Conservation (phyloP, 2,888 invertebrate genomes). For the Lasiommata megera region DNA sequence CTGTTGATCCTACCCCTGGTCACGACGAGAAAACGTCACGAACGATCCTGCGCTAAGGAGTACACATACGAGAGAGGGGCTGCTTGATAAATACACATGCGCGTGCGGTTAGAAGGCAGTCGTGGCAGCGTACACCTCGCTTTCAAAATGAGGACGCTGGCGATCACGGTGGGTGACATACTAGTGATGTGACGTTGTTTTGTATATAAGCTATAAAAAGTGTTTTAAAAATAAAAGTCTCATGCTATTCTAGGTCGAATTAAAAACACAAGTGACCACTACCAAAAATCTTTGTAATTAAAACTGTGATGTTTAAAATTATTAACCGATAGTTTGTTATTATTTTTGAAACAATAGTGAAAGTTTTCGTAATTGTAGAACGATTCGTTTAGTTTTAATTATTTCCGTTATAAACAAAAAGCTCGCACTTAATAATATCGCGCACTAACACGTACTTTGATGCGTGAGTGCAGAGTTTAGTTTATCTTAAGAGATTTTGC, state of each 20-base stretch:
- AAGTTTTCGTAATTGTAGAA: neutral
- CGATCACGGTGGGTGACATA: conserved; percentile 62
- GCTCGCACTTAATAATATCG: too few species aligned
- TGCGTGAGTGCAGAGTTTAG: too few species aligned
- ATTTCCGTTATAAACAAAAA: too few species aligned
- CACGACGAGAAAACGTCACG: conserved; percentile 37
- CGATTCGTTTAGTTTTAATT: too few species aligned
- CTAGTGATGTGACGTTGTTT: conserved; percentile 40
- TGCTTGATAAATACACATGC: conserved; percentile 56
- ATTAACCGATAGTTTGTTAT: neutral
- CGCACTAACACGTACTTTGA: neutral
- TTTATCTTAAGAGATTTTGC: too few species aligned
- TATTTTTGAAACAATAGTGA: neutral
- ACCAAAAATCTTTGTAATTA: neutral
- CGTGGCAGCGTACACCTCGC: conserved; percentile 56
- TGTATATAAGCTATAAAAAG: conserved; percentile 12
- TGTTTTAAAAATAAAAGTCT: neutral
- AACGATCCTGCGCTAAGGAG: conserved; percentile 37
- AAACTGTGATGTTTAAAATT: neutral
- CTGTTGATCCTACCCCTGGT: conserved; percentile 32
- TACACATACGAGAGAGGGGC: conserved; percentile 54
- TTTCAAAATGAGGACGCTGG: conserved; percentile 68
- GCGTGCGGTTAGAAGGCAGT: conserved; percentile 48
- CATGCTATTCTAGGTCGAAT: neutral
- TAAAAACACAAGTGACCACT: neutral